Evolutionary conservation across 1,140 invertebrate genomes (phyloP), one percentile per base, ranked within the genome.

Genomic region (Diabrotica undecimpunctata): DNA sequence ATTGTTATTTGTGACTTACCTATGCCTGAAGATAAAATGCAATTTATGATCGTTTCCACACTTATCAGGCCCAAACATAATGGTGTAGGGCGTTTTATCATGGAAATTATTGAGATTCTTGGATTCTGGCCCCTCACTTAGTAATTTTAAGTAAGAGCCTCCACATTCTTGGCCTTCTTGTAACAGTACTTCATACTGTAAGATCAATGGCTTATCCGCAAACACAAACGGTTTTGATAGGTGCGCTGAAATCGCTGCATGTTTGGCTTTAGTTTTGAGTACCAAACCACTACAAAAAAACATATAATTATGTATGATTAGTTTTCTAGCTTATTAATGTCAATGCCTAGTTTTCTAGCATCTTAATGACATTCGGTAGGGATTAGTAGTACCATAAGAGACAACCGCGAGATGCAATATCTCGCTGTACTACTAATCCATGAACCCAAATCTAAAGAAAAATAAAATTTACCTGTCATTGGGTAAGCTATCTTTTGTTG

Each of bases 11-110:
- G n/a, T 46, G n/a, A 46, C 53, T 57, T 8, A 57, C 59, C 90
- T 91, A 79, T 98, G 95, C 55, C 92, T 87, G 81, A 99, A 96
- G 78, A 99, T 99, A 79, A 99, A 99, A 80, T 99, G 97, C 58
- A 98, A 82, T 86, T 98, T 98, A 72, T 92, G 87, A 79, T 97
- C 94, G 75, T 90, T 94, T 62, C 97, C 97, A 83, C 97, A 99
- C 80, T 99, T 99, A 82, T 99, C 97, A 8, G 97, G 97, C 2
- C 97, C 97, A 83, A 99, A 99, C 97, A 99, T 99, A 73, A 99
- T 95, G 3, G 94, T 94, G 80, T 98, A 99, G 0, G 95, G 92
- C 8, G 96, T 96, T 81, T 97, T 96, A 81, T 99, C 96, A 78
- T 95, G 87, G 79, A 99, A 97, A 67, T 89, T 83, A 62, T 86